Base-by-base conservation (phyloP, 2,888 invertebrate genomes). In the Noctua comes region DNA sequence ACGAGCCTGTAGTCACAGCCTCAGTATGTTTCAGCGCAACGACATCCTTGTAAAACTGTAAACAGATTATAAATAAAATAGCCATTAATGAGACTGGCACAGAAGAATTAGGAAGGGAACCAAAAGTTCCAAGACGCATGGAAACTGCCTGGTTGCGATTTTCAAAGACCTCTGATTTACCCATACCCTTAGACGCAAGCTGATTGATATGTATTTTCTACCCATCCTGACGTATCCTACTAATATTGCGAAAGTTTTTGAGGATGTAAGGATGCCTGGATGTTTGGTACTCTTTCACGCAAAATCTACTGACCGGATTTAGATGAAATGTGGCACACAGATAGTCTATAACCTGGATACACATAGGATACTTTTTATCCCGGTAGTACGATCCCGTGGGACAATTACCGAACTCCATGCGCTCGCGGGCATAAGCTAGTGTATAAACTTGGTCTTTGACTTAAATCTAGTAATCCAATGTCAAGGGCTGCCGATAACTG, bases 41-140 rank as follows among this genome's bases (percentile, higher is more conserved):
- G 65, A 98, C 90, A 21, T 96, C 95, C 85, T 97, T 97, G 91
- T 97, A 98, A 80, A 98, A 96, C 96, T 96, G 91, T 6, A 90
- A 89, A 36, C 1, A 57, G 5, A 7, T 46, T 68, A 78, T 46
- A 59, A 69, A 78, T 27, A 59, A 24, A 54, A 59, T 13, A 43
- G 0, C 31, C 65, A 48, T 65, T 72, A 51, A 62, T 68, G 24
- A 21, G n/a, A 48, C 18, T 27, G 21, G 10, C 11, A 0, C 64
- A 64, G 11, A 64, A 10, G 10, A 1, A 36, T 64, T 36, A 36
- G 21, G 31, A 36, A 31, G 46, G 18, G 31, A 46, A 18, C 65
- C 40, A 48, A 6, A 24, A 48, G 16, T n/a, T 43, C 31, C 5
- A 46, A 72, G n/a, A n/a, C 18, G 43, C 18, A 36, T 2, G n/a